Base-by-base conservation (phyloP, 2,888 invertebrate species). In the Diarsia brunnea region DNA sequence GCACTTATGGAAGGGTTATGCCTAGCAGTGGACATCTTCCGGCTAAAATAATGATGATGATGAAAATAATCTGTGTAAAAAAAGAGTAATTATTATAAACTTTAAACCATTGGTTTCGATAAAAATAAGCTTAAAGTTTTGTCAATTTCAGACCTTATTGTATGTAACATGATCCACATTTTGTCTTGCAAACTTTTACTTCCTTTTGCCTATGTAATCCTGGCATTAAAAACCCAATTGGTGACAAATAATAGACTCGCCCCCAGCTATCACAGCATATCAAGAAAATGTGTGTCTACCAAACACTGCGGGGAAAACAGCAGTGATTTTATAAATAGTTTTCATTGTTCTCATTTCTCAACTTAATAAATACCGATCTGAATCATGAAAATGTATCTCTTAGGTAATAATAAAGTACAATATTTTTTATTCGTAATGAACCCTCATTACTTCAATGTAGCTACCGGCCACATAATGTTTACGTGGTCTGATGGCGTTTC, bases 401-500 rank as follows among this genome's bases (percentile, higher is more conserved):
- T 2, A 19, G 38, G 10, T 38, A 63, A 63, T 12, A n/a, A 14
- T 16, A 63, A 24, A 38, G 43, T 43, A 16, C 14, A 51, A n/a
- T 16, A 45, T 45, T 24, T 45, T 24, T 10, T 19, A 45, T 24
- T n/a, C 16, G 21, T 69, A 53, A 43, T 60, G 58, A 80, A 66
- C 45, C 71, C 7, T 53, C n/a, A 55, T 67, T 14, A 14, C 21
- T 31, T 24, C 16, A 73, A 24, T 69, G 69, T 58, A 64, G 21
- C 8, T 47, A 49, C 47, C 63, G n/a, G 47, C 14, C 47, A 11
- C 72, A 43, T 67, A 49, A 61, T 31, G 27, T 73, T 38, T 53
- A 60, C 64, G 31, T 55, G 45, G 60, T 64, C 47, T 47, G 71
- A 43, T 65, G 63, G 63, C 66, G 47, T 67, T 53, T 69, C 16